Percentiles rank a stretch among this genome's conserved stretches.
phyloP scores from a whole-genome alignment of 2,888 invertebrate genomes.

The Mythimna albipuncta region DNA sequence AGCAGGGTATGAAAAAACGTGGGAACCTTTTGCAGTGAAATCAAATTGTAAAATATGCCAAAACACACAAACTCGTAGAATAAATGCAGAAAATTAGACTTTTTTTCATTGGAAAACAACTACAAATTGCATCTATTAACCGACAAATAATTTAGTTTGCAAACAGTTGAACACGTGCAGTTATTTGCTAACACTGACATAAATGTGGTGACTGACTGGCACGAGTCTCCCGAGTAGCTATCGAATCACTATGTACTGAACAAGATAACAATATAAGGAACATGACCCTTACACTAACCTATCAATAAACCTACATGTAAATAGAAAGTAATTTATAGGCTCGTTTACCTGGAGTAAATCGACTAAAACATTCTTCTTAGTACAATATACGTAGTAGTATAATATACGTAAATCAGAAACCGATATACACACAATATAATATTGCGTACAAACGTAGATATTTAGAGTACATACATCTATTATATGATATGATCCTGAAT shows the following conservation, averaged over 20 bases:
- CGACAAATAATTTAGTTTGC: neutral
- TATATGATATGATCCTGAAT: too few species aligned
- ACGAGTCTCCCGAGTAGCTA: neutral
- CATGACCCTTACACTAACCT: neutral
- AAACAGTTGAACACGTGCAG: neutral
- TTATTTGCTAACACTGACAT: neutral
- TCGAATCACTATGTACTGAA: slow-evolving; percentile 8
- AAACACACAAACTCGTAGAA: neutral
- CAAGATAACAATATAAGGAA: slow-evolving; percentile 1
- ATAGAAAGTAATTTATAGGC: neutral
- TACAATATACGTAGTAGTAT: too few species aligned
- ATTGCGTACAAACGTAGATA: too few species aligned
- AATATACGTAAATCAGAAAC: too few species aligned
- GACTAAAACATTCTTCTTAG: too few species aligned
- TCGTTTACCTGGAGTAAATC: neutral
- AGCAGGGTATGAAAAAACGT: neutral
- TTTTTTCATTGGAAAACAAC: neutral
- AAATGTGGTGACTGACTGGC: neutral
- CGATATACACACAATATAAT: too few species aligned
- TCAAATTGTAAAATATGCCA: neutral
- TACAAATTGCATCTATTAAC: neutral
- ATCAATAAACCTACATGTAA: slow-evolving; percentile 3
- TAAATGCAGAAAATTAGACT: neutral
- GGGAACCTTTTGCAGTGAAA: neutral
- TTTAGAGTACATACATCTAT: too few species aligned